Evolutionary conservation across 1,140 invertebrate genomes (phyloP), one percentile per base, ranked within the genome.

Genomic region (Neomicropteryx cornuta): DNA sequence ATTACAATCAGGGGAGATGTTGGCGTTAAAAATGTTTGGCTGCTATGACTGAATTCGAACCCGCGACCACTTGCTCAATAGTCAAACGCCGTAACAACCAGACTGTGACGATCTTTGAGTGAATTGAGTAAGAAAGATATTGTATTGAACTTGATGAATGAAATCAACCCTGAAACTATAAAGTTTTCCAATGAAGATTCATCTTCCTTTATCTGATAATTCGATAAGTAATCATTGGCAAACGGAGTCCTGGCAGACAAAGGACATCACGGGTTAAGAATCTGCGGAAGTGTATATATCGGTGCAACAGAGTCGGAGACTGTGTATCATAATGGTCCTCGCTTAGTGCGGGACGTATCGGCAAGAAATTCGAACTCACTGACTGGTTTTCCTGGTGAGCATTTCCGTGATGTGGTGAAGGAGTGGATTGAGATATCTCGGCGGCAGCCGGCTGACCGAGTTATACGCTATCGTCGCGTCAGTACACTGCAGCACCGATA

Each of bases 401-500:
- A 65, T 54, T 5, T 50, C 51, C 4, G 53, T 51, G 1, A 68
- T 43, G 35, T 61, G 55, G 11, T 62, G 51, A 27, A 68, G 17
- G 16, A 68, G 36, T 0, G 43, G 19, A 0, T 58, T 53, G 3
- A 68, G 39, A 27, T 56, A 55, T 38, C 60, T 56, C 0, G 58
- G 47, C 0, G 65, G 62, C 8, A 68, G 45, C 1, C 45, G 21
- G 11, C 52, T 41, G n/a, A 60, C 48, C 0, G 65, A 61, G 11
- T 52, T 47, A 3, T 22, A 14, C 0, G 65, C 62, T 6, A 61
- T 52, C 0, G 33, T 45, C 1, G 51, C 43, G 17, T 62, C 56
- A 10, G 55, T 51, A 14, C 55, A 53, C 36, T 60, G 58, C 5
- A 68, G 50, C 6, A 68, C 65, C n/a, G 52, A 57, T 17, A 55